Evolutionary conservation across 2,797 vertebrate species (phyloP).

Genomic region (Rhadinocentrus ornatus): DNA sequence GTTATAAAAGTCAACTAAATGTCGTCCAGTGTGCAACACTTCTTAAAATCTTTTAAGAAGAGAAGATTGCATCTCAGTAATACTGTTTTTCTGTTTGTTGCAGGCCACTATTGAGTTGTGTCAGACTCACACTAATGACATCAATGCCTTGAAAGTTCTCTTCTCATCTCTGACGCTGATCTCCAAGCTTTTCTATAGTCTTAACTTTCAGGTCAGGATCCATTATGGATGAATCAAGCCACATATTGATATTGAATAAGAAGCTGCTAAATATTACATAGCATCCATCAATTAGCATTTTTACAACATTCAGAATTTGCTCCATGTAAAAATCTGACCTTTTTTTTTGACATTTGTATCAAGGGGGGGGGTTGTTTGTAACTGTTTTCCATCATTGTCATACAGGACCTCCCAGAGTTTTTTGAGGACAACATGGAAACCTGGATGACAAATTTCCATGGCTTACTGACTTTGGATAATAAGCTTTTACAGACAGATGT

Average conservation of each 20-base stretch:
- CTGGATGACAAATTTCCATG: slow-evolving; percentile 99
- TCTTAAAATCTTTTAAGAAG: background rate
- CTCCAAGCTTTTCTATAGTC: slow-evolving; percentile 97
- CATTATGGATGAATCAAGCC: background rate
- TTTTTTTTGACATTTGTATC: background rate
- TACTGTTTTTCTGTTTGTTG: slow-evolving; percentile 30
- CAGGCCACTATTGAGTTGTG: slow-evolving; percentile 98
- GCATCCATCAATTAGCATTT: background rate
- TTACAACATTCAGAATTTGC: background rate
- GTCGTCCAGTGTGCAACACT: background rate
- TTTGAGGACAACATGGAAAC: slow-evolving; percentile 99
- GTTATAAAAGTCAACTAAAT: background rate
- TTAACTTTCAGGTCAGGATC: slow-evolving; percentile 95
- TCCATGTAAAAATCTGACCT: background rate
- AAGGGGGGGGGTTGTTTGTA: background rate
- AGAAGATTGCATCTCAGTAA: background rate
- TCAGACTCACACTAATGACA: slow-evolving; percentile 93
- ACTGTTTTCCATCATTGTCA: slow-evolving; percentile 3
- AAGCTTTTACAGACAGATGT: slow-evolving; percentile 98
- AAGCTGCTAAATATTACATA: background rate
- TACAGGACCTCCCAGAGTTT: slow-evolving; percentile 97
- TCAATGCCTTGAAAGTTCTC: slow-evolving; percentile 94
- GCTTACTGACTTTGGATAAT: slow-evolving; percentile 95
- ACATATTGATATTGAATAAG: background rate
- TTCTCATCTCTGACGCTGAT: slow-evolving; percentile 98